A percentile compares a stretch with the other conserved stretches of the same genome.
Evolutionary conservation across 2,888 invertebrate species (phyloP).

Genomic region (Thera britannica): DNA sequence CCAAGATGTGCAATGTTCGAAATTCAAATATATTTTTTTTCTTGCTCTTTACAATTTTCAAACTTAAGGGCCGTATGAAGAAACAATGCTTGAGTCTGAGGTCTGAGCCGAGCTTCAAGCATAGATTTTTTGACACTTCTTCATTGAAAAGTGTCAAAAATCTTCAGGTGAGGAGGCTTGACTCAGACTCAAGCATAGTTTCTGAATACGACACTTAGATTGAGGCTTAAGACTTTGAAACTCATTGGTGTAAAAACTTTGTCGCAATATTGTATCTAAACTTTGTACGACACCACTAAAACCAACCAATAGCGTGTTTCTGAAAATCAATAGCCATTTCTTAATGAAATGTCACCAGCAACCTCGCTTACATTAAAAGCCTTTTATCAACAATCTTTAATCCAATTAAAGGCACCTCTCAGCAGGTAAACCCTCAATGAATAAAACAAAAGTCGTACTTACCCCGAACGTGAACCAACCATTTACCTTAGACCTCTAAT

Average conservation of each 20-base stretch:
- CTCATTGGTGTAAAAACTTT: background rate
- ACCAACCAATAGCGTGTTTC: conserved; percentile 50
- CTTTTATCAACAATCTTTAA: conserved; percentile 79
- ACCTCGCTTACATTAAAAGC: conserved; percentile 70
- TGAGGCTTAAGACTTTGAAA: background rate
- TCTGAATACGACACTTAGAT: no score
- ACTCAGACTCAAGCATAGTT: no score
- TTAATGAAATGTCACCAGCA: conserved; percentile 71
- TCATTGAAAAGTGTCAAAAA: no score
- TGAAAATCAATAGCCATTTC: conserved; percentile 68
- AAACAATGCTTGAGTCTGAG: no score
- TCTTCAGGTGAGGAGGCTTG: no score
- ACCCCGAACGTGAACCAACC: conserved; percentile 46
- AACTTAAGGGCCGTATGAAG: no score
- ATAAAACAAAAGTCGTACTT: conserved; percentile 74
- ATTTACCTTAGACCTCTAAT: conserved; percentile 48
- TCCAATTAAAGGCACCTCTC: conserved; percentile 77
- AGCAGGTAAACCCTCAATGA: conserved; percentile 69
- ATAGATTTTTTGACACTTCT: no score
- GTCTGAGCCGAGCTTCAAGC: no score
- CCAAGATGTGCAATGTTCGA: no score
- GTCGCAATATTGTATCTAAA: background rate
- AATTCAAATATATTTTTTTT: no score
- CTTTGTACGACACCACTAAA: conserved; percentile 15
- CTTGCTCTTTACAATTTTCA: no score